Conservation (phyloP, 37 sponge, comb jelly and placozoan genomes). For the Ephydatia muelleri region DNA sequence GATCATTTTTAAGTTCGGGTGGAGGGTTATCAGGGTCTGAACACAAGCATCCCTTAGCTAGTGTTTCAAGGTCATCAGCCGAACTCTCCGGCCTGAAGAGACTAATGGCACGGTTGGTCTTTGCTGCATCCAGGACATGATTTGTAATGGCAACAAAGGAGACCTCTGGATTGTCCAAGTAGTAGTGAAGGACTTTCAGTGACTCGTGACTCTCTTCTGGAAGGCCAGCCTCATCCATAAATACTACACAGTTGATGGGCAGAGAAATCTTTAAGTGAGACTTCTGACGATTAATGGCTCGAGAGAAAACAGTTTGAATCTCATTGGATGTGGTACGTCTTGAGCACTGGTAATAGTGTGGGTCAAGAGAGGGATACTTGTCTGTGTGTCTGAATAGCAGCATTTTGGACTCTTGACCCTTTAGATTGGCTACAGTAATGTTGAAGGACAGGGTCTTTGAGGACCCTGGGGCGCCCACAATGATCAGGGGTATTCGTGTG, state of each 20-base stretch:
- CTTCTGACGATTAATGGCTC: constrained; percentile 61
- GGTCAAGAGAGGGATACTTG: constrained; percentile 59
- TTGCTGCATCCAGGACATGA: constrained; percentile 76
- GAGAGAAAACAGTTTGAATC: constrained; percentile 66
- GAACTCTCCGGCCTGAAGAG: neutral
- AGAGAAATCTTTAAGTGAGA: constrained; percentile 18
- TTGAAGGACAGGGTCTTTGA: constrained; percentile 80
- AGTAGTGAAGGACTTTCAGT: constrained; percentile 74
- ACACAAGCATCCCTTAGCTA: constrained; percentile 42
- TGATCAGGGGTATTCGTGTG: constrained; percentile 63
- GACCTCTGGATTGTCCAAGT: constrained; percentile 66
- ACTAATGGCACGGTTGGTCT: constrained; percentile 57
- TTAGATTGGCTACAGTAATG: constrained; percentile 40
- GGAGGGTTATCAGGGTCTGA: neutral
- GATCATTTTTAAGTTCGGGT: neutral
- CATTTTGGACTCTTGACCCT: constrained; percentile 22
- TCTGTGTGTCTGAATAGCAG: constrained; percentile 17
- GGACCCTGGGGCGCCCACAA: constrained; percentile 78
- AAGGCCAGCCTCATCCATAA: constrained; percentile 80
- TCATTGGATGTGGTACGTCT: constrained; percentile 67
- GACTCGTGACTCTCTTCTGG: constrained; percentile 80
- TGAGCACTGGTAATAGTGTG: constrained; percentile 79
- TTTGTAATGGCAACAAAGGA: constrained; percentile 78
- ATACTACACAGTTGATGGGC: constrained; percentile 45
- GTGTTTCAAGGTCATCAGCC: constrained; percentile 24